Evolutionary conservation across 2,113 vertebrate genomes (phyloP).

Genomic region (Mobula hypostoma): DNA sequence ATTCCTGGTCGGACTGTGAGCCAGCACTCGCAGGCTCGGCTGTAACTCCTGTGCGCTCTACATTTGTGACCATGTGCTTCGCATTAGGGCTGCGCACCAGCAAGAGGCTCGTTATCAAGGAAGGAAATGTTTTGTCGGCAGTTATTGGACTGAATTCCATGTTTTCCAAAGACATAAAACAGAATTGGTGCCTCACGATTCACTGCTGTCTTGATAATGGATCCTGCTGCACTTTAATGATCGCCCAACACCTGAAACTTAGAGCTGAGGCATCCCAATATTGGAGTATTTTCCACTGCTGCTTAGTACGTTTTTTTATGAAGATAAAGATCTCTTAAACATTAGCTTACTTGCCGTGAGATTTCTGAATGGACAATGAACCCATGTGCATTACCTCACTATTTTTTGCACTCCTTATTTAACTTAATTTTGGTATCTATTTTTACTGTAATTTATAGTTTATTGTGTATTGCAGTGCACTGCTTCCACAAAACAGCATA

Average conservation of each 20-base stretch:
- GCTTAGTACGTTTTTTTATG: neutral
- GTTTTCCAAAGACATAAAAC: constrained; percentile 27
- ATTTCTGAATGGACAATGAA: too few relatives aligned
- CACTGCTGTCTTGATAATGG: neutral
- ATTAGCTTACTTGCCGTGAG: too few relatives aligned
- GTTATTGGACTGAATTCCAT: neutral
- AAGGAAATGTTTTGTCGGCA: constrained; percentile 36
- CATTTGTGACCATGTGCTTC: constrained; percentile 10
- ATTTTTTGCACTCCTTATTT: too few relatives aligned
- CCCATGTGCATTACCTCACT: too few relatives aligned
- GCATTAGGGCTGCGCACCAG: neutral
- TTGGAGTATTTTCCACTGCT: neutral
- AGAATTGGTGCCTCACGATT: constrained; percentile 17
- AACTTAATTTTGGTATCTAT: too few relatives aligned
- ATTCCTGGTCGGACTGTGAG: constrained; percentile 5
- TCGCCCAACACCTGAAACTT: neutral
- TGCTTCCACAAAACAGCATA: too few relatives aligned
- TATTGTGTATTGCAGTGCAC: too few relatives aligned
- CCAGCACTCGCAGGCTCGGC: neutral
- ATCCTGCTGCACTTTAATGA: neutral
- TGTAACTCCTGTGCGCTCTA: neutral
- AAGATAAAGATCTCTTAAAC: too few relatives aligned
- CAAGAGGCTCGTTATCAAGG: neutral
- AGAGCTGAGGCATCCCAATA: too few relatives aligned
- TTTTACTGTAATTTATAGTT: too few relatives aligned